Evolutionary conservation across 2,888 invertebrate genomes (phyloP), one percentile per base, ranked within the genome.

Genomic region (Clivina fossor): DNA sequence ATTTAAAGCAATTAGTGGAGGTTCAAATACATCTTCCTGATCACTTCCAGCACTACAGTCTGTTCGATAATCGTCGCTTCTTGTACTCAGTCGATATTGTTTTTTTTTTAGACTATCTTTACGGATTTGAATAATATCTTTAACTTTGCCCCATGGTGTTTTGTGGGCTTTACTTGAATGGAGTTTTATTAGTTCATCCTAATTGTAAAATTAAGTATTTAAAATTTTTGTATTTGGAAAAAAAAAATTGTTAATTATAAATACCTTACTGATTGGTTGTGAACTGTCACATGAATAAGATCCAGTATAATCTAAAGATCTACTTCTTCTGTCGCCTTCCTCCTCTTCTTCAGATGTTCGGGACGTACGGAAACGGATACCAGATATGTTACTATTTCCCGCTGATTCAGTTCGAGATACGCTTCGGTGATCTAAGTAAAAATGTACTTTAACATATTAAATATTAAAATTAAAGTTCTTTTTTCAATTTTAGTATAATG

Each of bases 71-170:
- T 73, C 72, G 38, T 72, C 73, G 60, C 71, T 71, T 30, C 69
- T 69, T 4, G 66, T 66, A 47, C 71, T 71, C 13, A 72, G 61
- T 22, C 72, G 61, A 57, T 70, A 67, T 50, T 78, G 74, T 67
- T 79, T 79, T 70, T 81, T 80, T 72, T 83, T 82, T 55, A 83
- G 78, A 13, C 85, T 83, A 60, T 85, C 85, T 58, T 82, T 79
- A 48, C 83, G 78, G 0, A 85, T 84, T 67, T 86, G 85, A 59
- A 88, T 85, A 55, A 88, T 88, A 65, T 86, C 85, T 60, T 86
- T 83, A 76, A 89, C 85, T 71, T 86, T 85, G 1, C 84, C 83
- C 88, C 88, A 88, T 0, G 87, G 83, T n/a, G 83, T 85, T 68
- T 83, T 84, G 69, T 26, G n/a, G 9, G 41, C 64, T 62, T 59